phyloP scores from a whole-genome alignment of 1,140 invertebrate genomes.

The Steinernema feltiae region DNA sequence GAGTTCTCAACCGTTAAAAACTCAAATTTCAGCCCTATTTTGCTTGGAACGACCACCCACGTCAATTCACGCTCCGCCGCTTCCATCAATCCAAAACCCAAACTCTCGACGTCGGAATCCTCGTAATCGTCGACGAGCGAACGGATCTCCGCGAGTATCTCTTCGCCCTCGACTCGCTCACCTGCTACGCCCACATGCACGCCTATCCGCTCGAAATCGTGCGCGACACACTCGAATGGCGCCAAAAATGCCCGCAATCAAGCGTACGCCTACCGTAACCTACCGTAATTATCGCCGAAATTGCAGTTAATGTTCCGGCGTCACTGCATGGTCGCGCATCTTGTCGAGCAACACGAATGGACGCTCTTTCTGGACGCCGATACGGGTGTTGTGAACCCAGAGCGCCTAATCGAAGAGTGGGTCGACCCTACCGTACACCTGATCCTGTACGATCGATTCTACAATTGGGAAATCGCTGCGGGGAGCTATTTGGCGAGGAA shows the following conservation, averaged over 20 bases:
- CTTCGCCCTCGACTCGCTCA: slow-evolving; percentile 17
- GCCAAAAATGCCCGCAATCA: not conserved
- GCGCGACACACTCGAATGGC: not conserved
- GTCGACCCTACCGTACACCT: slow-evolving; percentile 14
- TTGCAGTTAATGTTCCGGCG: slow-evolving; percentile 31
- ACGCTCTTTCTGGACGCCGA: slow-evolving; percentile 34
- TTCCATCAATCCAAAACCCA: not conserved
- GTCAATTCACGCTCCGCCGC: not conserved
- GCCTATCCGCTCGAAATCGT: slow-evolving; percentile 13
- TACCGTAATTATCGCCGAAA: not conserved
- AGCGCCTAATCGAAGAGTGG: slow-evolving; percentile 30
- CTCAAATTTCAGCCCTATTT: not conserved
- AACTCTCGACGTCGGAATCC: not conserved
- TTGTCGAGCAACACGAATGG: slow-evolving; percentile 6
- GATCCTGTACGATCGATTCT: slow-evolving; percentile 32
- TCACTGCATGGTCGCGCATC: slow-evolving; percentile 22
- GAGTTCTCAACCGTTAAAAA: not conserved
- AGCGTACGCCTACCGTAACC: slow-evolving; percentile 14
- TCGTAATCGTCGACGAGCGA: not conserved
- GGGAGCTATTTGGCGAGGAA: slow-evolving; percentile 27
- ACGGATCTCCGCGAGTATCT: not conserved
- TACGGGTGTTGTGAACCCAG: slow-evolving; percentile 35
- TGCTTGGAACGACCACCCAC: not conserved
- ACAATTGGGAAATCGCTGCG: slow-evolving; percentile 28
- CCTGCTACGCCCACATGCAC: slow-evolving; percentile 24